Conservation (phyloP, 2,888 invertebrate genomes). For the Latrodectus hesperus region DNA sequence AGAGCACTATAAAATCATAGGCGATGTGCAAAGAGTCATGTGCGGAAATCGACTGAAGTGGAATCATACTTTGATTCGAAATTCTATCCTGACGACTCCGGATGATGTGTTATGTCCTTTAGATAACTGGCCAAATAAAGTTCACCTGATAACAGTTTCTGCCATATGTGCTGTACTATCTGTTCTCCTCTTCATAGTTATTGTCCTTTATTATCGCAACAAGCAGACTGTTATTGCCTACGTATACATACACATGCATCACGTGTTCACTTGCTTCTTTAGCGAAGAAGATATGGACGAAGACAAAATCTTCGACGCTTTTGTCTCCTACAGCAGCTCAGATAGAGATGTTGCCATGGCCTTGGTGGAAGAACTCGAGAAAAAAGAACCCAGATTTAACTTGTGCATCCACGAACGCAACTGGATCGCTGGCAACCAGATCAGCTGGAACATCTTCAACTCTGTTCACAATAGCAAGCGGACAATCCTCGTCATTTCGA, state of each 20-base stretch:
- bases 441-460: constrained; percentile 72
- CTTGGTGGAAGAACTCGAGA: constrained; percentile 71
- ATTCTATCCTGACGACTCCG: constrained; percentile 66
- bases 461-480: constrained; percentile 72
- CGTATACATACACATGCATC: constrained; percentile 71
- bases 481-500: constrained; percentile 72
- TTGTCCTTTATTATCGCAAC: constrained; percentile 71
- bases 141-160: constrained; percentile 69
- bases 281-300: constrained; percentile 71
- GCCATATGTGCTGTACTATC: constrained; percentile 69
- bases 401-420: constrained; percentile 72
- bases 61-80: constrained; percentile 36
- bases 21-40: constrained; percentile 56
- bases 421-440: constrained; percentile 72
- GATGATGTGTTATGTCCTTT: constrained; percentile 71
- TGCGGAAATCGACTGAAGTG: constrained; percentile 50
- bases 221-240: constrained; percentile 72
- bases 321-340: constrained; percentile 71
- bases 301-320: constrained; percentile 72
- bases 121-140: constrained; percentile 64
- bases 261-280: constrained; percentile 71
- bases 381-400: constrained; percentile 62
- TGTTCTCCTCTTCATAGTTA: constrained; percentile 68
- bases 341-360: constrained; percentile 71
- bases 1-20: constrained; percentile 54